Evolutionary conservation across 2,113 vertebrate genomes (phyloP).

Genomic region (Vulpes ferrilata): DNA sequence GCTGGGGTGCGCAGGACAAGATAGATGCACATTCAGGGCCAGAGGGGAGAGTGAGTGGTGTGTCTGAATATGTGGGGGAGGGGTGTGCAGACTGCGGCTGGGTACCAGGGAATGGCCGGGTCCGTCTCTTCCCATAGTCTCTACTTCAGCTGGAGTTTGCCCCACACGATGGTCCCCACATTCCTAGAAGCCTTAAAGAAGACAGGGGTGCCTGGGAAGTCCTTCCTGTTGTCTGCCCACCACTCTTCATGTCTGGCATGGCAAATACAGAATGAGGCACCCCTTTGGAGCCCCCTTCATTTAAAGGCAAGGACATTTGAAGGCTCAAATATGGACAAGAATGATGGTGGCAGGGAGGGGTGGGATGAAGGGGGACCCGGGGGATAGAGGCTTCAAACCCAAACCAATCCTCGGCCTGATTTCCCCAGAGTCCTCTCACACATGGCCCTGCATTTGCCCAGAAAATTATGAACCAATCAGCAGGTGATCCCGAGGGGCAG

Average conservation of each 20-base stretch:
- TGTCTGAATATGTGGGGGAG: not conserved
- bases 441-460: constrained; percentile 80
- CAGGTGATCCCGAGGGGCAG: constrained; percentile 41
- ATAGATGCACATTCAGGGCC: fast-evolving
- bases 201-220: not conserved
- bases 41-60: no score
- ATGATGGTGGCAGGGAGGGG: not conserved
- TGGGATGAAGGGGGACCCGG: not conserved
- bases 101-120: not conserved
- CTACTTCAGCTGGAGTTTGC: not conserved
- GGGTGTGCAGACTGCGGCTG: fast-evolving
- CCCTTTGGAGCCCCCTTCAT: not conserved
- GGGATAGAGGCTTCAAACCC: constrained; percentile 69
- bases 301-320: constrained; percentile 63
- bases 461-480: constrained; percentile 84
- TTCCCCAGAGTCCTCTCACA: constrained; percentile 76
- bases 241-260: not conserved
- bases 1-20: not conserved
- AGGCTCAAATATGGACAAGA: constrained; percentile 21
- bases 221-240: not conserved
- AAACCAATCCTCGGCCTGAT: constrained; percentile 78
- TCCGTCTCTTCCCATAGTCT: not conserved
- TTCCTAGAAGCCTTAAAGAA: not conserved
- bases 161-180: not conserved
- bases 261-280: constrained; percentile 7